Percentiles rank a stretch among this genome's conserved stretches.
These are phyloP conservation scores for Leptodactylus fallax DNA, from an alignment of 2,797 vertebrate species.

Conservation along the genomic window DNA sequence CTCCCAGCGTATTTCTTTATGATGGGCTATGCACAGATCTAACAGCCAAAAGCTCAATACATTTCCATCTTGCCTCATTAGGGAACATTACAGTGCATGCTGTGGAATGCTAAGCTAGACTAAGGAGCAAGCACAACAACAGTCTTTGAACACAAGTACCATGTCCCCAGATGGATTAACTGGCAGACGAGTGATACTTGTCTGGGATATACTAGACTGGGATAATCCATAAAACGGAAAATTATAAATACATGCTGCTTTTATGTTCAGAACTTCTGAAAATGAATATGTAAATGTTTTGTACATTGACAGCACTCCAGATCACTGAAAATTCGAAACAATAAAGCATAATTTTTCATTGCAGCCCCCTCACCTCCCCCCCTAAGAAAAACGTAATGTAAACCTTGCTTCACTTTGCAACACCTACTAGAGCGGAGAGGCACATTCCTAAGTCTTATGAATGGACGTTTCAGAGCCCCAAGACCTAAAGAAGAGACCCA, in stretches of 20 bases:
- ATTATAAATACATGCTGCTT: slow-evolving; percentile 17
- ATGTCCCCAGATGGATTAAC: slow-evolving; percentile 45
- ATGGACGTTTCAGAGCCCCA: not conserved
- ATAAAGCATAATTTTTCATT: not conserved
- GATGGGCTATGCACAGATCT: slow-evolving; percentile 56
- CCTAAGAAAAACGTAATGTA: not conserved
- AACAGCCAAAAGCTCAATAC: slow-evolving; percentile 61
- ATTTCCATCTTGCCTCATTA: slow-evolving; percentile 60
- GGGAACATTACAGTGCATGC: slow-evolving; percentile 53
- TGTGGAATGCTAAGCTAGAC: slow-evolving; percentile 48
- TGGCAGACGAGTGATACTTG: slow-evolving; percentile 31
- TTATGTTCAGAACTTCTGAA: not conserved
- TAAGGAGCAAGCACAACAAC: slow-evolving; percentile 37
- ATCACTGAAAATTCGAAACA: not conserved
- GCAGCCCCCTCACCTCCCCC: not conserved
- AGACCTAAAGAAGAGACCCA: not conserved
- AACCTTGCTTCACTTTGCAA: not conserved
- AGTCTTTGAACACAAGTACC: slow-evolving; percentile 43
- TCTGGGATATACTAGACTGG: slow-evolving; percentile 17
- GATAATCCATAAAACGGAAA: slow-evolving; percentile 22
- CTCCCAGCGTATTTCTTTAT: slow-evolving; percentile 57
- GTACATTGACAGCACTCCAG: not conserved
- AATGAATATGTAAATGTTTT: slow-evolving; percentile 9
- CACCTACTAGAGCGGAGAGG: not conserved
- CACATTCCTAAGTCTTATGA: not conserved